Evolutionary conservation across 2,113 vertebrate species (phyloP), one percentile per base, ranked within the genome.

Genomic region (Myocastor coypus): DNA sequence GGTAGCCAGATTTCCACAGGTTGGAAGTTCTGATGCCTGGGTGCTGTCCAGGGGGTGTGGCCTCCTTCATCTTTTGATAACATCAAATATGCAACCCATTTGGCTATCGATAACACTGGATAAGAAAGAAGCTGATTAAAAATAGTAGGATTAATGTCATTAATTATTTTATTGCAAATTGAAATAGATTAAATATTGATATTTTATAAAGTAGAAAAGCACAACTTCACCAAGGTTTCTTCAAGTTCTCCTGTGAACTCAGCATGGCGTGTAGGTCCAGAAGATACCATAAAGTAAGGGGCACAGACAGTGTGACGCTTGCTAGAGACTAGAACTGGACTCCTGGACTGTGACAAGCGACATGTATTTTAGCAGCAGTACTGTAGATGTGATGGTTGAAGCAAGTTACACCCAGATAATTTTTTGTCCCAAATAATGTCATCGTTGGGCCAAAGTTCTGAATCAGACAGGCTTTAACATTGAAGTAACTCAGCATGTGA

Each of bases 401-500:
- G 50, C 17, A 71, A 66, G 75, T 89, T 63, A 83, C 14, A 89
- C 91, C 92, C 1, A 94, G 26, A 71, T 83, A 73, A 86, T 73
- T 93, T 92, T 42, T 59, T 85, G 14, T 50, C 55, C 37, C 94
- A 91, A 92, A 89, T 94, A 94, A 77, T 93, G 68, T 78, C 55
- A 64, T 46, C 95, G 85, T 78, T 5, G 75, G 34, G 34, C 42
- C 64, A 94, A 68, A 94, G 61, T 52, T 96, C 46, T 50, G 30
- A 59, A 26, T 66, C 68, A 61, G 40, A 55, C n/a, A 50, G 84
- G 30, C 10, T 84, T 55, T 84, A 84, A 55, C 50, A 40, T 16
- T 61, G 83, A 87, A 34, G 26, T 78, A 61, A 87, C 77, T 93
- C 7, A 4, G 9, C 91, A 89, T 71, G 68, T 73, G 32, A 34